Conservation (phyloP, 2,888 invertebrate species). For the Odontocolon sp. region DNA sequence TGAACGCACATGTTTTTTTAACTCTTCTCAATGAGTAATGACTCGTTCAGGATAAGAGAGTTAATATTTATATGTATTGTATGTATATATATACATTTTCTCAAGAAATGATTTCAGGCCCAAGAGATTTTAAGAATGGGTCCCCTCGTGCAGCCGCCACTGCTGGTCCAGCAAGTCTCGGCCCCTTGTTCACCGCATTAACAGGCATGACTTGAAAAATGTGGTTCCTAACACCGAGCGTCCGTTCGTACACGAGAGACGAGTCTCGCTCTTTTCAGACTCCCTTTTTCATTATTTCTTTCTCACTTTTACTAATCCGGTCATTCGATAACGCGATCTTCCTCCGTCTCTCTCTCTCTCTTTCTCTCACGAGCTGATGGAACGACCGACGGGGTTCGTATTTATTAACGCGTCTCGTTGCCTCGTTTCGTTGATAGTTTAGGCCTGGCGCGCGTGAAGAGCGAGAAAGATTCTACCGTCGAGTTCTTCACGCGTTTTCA, state of each 20-base stretch:
- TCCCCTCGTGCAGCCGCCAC: constrained; percentile 71
- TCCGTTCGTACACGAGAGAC: constrained; percentile 64
- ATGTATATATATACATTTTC: too few species aligned
- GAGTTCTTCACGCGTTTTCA: constrained; percentile 39
- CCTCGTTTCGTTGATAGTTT: constrained; percentile 74
- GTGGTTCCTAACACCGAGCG: constrained; percentile 77
- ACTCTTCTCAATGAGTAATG: constrained; percentile 21
- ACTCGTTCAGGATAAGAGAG: neutral
- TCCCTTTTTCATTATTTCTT: constrained; percentile 33
- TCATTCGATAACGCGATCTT: constrained; percentile 12
- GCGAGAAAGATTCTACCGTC: constrained; percentile 47
- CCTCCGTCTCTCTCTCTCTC: neutral
- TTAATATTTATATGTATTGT: too few species aligned
- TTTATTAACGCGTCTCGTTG: constrained; percentile 77
- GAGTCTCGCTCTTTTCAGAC: constrained; percentile 31
- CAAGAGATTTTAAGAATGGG: constrained; percentile 21
- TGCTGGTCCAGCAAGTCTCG: constrained; percentile 57
- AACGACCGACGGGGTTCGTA: constrained; percentile 73
- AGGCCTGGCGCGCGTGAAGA: constrained; percentile 58
- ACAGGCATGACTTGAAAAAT: constrained; percentile 80
- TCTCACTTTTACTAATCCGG: constrained; percentile 44
- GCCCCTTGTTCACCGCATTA: constrained; percentile 74
- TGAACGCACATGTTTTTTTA: neutral
- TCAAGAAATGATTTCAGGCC: neutral
- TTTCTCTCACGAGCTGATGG: constrained; percentile 58